Base-by-base conservation (phyloP, 2,113 vertebrate genomes). In the Tapirus terrestris region DNA sequence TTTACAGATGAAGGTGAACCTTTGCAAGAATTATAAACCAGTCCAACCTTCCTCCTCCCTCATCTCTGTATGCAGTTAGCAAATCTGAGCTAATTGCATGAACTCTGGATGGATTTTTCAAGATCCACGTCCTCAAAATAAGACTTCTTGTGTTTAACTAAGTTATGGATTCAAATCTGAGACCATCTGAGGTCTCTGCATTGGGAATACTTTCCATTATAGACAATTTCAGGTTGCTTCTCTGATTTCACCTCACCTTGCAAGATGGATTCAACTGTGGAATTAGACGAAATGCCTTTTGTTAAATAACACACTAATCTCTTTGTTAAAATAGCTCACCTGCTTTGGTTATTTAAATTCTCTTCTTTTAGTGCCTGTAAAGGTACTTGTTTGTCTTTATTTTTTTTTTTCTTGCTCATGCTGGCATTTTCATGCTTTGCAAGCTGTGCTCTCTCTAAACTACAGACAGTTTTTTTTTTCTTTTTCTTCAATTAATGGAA, bases 401-500 rank as follows among this genome's bases (percentile, higher is more conserved):
- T 97, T 97, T 39, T 72, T 31, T 16, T 97, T 92, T 65, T 21
- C 45, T 87, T 91, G 45, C 67, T 86, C 93, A 84, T 51, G 88
- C 85, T 97, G 68, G 11, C 61, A 75, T 70, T 84, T 33, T 83
- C 88, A 16, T 96, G 21, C 18, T 94, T 90, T 45, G 29, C 95
- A 56, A 96, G 79, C 70, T 87, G 5, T 48, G 1, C 65, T 77
- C 60, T 77, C n/a, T 94, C 89, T 93, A 51, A 94, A 56, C 1
- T 90, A 51, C 3, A 96, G 80, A 81, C 75, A 93, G 51, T 16
- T 13, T 97, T 72, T 48, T 48, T 43, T 96, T 77, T 96, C 27
- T 58, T 96, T 89, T 60, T 61, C 96, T 96, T 56, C 67, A 98
- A 97, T 98, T 96, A 97, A 97, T 97, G 76, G 95, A 95, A 91